Evolutionary conservation across 2,113 vertebrate species (phyloP).

Genomic region (Illadopsis cleaveri): DNA sequence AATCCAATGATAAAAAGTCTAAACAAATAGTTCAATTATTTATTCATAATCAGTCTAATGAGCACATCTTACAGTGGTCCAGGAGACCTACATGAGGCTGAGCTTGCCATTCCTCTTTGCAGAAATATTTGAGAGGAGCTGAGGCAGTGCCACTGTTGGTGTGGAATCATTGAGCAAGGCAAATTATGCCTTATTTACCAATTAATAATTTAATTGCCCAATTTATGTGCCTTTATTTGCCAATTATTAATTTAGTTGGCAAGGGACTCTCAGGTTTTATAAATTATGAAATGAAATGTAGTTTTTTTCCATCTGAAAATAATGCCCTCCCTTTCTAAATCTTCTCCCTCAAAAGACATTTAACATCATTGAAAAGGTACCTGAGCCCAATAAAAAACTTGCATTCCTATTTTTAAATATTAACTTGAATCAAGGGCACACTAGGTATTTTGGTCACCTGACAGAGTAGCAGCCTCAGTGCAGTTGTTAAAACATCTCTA

Average conservation of each 20-base stretch:
- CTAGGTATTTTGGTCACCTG: conserved; percentile 22
- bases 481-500: neutral
- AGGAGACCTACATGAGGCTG: neutral
- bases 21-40: neutral
- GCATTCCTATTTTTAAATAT: conserved; percentile 21
- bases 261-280: conserved; percentile 15
- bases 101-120: conserved; percentile 12
- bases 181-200: neutral
- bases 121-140: neutral
- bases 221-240: neutral
- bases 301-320: neutral
- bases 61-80: neutral
- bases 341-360: neutral
- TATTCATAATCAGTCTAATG: neutral
- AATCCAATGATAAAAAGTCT: neutral
- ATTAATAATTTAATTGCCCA: conserved; percentile 40
- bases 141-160: neutral
- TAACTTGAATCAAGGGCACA: conserved; percentile 44
- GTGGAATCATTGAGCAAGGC: neutral
- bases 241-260: neutral
- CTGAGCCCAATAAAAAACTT: neutral
- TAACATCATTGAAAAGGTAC: neutral
- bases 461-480: neutral
- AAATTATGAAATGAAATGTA: neutral
- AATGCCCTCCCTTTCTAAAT: neutral